Conservation (phyloP, 1,140 invertebrate genomes). For the Conopomorpha cramerella region DNA sequence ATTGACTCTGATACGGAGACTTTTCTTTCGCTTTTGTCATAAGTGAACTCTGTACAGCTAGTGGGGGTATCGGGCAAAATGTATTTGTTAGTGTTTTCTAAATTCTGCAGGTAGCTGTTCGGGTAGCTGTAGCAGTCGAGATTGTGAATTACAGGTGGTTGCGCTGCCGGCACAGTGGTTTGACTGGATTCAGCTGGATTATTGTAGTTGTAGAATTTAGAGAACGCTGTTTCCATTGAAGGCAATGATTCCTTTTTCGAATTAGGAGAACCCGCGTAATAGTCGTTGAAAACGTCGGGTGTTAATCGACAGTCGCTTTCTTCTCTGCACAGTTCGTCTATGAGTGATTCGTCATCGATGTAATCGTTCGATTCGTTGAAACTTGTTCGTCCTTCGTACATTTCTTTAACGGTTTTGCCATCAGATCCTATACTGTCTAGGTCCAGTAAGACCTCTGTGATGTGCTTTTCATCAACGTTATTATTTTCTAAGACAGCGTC, state of each 20-base stretch:
- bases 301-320: conserved; percentile 33
- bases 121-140: conserved; percentile 52
- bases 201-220: conserved; percentile 45
- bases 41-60: conserved; percentile 45
- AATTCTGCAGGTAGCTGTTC: conserved; percentile 44
- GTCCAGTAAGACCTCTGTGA: conserved; percentile 47
- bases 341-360: conserved; percentile 46
- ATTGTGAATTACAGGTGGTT: too few relatives aligned
- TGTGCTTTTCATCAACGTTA: conserved; percentile 36
- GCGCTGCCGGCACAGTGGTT: too few relatives aligned
- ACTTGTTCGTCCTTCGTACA: conserved; percentile 15
- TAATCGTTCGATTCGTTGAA: conserved; percentile 34
- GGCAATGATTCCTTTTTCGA: conserved; percentile 39
- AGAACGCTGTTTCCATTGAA: conserved; percentile 54
- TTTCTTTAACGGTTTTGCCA: conserved; percentile 26
- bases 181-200: conserved; percentile 27
- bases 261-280: conserved; percentile 22
- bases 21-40: conserved; percentile 33
- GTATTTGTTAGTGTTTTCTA: conserved; percentile 32
- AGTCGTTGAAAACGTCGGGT: conserved; percentile 41
- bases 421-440: conserved; percentile 48
- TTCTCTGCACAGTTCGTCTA: conserved; percentile 45
- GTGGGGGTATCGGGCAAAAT: conserved; percentile 42
- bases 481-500: conserved; percentile 36
- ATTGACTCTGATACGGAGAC: conserved; percentile 42